Evolutionary conservation across 2,888 invertebrate species (phyloP), one percentile per base, ranked within the genome.

Genomic region (Acheta domesticus): DNA sequence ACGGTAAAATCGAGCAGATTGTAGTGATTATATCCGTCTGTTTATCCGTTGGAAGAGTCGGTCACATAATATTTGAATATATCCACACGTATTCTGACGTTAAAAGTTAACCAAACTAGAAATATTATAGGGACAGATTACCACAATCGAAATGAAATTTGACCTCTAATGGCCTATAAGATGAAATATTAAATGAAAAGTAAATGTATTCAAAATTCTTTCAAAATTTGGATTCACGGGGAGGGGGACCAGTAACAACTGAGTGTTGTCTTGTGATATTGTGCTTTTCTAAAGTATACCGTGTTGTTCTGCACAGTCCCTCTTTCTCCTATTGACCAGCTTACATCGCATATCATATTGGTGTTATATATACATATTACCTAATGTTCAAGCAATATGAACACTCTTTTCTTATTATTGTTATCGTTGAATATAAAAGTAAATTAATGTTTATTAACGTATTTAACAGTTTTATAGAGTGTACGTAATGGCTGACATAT

Each of bases 241-340:
- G 78, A 75, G 79, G 75, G 79, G 48, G 49, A 75, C 74, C 19
- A 79, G n/a, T 62, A 36, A 21, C 36, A 77, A 23, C 48, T 48
- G 50, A 79, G 49, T 79, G 79, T 79, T 50, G 79, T 79, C 49
- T 76, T 79, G 79, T 79, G 79, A 79, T 79, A 49, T 48, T 76
- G 79, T 79, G 76, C 76, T 78, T n/a, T 76, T 75, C 49, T 79
- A 48, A 49, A 74, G 21, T 48, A 12, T 74, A 50, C 75, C 50
- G 74, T 50, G 36, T 50, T 79, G 79, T 79, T 74, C 48, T 78
- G 74, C 78, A 78, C 78, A 74, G 20, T 74, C 78, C 78, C 36
- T 78, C 74, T 62, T 62, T 62, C 62, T 62, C 62, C n/a, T n/a
- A 62, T 62, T 62, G 62, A 62, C 62, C 62, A 62, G 62, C 62